Percentiles rank a stretch among this genome's conserved stretches.
Conservation (phyloP, 1,140 invertebrate species). For the Ostrea edulis region DNA sequence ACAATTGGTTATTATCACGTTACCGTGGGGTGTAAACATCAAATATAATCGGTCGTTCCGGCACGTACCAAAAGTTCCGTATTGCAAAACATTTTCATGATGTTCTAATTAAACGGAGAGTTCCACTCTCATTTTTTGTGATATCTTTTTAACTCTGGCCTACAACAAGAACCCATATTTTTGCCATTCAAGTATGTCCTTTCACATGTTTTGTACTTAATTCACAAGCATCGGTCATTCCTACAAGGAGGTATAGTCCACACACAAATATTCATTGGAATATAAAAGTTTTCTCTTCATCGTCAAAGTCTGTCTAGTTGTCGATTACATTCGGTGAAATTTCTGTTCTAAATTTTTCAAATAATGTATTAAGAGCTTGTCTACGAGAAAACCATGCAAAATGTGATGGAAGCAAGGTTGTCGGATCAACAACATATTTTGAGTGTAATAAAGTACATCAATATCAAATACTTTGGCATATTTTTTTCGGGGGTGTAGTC, state of each 20-base stretch:
- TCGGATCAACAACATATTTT: no score
- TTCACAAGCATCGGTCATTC: constrained; percentile 30
- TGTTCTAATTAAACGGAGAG: constrained; percentile 39
- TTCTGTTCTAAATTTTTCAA: constrained; percentile 46
- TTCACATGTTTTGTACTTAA: no score
- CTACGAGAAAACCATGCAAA: no score
- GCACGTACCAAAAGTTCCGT: no score
- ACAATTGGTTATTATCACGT: no score
- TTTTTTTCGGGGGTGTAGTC: no score
- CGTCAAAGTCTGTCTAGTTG: constrained; percentile 41
- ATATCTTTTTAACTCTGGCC: constrained; percentile 43
- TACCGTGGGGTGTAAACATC: no score
- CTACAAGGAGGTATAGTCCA: constrained; percentile 46
- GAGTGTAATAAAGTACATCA: no score
- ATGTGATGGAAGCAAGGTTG: no score
- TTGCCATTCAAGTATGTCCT: not conserved
- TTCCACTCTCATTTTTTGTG: constrained; percentile 42
- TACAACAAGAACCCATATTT: constrained; percentile 23
- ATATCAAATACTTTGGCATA: no score
- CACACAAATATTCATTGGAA: constrained; percentile 46
- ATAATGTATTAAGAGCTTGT: no score
- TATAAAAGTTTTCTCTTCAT: constrained; percentile 40
- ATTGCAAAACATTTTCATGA: constrained; percentile 48
- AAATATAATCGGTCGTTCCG: no score
- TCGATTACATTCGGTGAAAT: constrained; percentile 45